Base-by-base conservation (phyloP, 2,888 invertebrate genomes). In the Tachystola acroxantha region DNA sequence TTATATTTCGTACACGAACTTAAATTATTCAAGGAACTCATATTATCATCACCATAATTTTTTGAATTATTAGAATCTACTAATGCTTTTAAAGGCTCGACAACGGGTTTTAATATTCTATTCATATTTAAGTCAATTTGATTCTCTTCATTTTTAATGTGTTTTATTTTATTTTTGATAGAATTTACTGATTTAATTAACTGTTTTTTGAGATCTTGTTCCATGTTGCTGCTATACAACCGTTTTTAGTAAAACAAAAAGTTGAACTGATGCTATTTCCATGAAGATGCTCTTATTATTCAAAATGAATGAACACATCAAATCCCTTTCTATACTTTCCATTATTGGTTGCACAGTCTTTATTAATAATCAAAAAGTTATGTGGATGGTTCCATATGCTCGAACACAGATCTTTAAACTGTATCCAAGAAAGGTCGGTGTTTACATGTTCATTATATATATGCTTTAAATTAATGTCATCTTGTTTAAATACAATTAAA, bases 401-500 rank as follows among this genome's bases (percentile, higher is more conserved):
- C 5, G 32, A 19, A 39, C 45, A 50, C 10, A 52, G 28, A 7
- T 40, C 10, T 42, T 45, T 45, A 33, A 60, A 59, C 29, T 47
- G 19, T 1, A 1, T 0, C 46, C 46, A 62, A 1, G 19, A 19
- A 33, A 60, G 47, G 37, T 58, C 56, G 10, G 49, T 10, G 37
- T 38, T 45, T n/a, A n/a, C n/a, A n/a, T n/a, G n/a, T n/a, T n/a
- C n/a, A n/a, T n/a, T n/a, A n/a, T n/a, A n/a, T n/a, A 54, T 34
- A 43, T 62, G 59, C 36, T 41, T 50, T 14, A 60, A 31, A 37
- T 62, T 62, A 1, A 46, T 30, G 10, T 55, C 49, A 27, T 62
- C 51, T 45, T 57, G 62, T 37, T 53, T 54, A 29, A 62, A 62
- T n/a, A n/a, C n/a, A n/a, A n/a, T n/a, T n/a, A n/a, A n/a, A n/a